A percentile compares a stretch with the other conserved stretches of the same genome.
Conservation (phyloP, 2,888 invertebrate species). For the Drosophila cracens region DNA sequence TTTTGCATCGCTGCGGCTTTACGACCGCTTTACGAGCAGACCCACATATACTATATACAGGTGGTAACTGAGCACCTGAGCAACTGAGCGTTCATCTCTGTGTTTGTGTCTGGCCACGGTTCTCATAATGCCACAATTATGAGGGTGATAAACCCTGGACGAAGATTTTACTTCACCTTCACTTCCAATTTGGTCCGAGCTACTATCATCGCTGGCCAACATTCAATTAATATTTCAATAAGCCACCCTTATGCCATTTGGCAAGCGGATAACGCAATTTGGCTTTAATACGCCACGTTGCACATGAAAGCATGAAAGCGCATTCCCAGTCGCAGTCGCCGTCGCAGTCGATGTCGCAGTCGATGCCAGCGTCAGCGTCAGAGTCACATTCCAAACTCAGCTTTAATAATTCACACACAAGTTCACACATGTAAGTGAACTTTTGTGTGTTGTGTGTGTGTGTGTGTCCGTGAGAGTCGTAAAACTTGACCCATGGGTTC, state of each 20-base stretch:
- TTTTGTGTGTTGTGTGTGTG: constrained; percentile 4
- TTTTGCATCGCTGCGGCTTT: constrained; percentile 55
- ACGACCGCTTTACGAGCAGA: constrained; percentile 67
- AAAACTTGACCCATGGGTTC: constrained; percentile 36
- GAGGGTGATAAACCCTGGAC: constrained; percentile 65
- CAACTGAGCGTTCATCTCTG: constrained; percentile 30
- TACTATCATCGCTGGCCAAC: constrained; percentile 57
- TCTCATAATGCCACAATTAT: constrained; percentile 73
- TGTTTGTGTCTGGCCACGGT: constrained; percentile 52
- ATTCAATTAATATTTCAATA: constrained; percentile 82
- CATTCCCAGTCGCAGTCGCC: constrained; percentile 28
- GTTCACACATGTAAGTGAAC: constrained; percentile 1
- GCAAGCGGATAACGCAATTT: constrained; percentile 74
- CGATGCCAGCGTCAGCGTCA: neutral
- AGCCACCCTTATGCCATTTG: constrained; percentile 73
- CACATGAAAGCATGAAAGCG: constrained; percentile 51
- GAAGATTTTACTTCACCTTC: constrained; percentile 29
- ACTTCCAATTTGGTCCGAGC: constrained; percentile 19
- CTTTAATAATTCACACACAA: constrained; percentile 67
- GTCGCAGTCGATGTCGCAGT: neutral
- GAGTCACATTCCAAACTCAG: constrained; percentile 11
- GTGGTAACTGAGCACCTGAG: constrained; percentile 11
- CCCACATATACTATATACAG: constrained; percentile 32
- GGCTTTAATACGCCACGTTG: constrained; percentile 67
- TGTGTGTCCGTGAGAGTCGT: constrained; percentile 14